Evolutionary conservation across 2,113 vertebrate species (phyloP).

Genomic region (Fregetta grallaria): DNA sequence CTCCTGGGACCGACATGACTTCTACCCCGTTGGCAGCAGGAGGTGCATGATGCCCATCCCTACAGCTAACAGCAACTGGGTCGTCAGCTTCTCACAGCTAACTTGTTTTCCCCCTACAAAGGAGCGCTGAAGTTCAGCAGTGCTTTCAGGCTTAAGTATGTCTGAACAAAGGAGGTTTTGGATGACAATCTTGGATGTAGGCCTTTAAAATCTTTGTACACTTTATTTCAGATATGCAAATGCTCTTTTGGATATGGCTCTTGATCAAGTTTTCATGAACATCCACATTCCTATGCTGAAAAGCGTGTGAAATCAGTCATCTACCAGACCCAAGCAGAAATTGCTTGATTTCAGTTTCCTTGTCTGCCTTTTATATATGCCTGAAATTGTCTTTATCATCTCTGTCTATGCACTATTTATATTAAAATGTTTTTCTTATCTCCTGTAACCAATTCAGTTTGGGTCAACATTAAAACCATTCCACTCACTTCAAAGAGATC

Average conservation of each 20-base stretch:
- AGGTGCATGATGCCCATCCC: background rate
- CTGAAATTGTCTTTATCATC: conserved; percentile 54
- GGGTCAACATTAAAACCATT: conserved; percentile 50
- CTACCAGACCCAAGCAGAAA: conserved; percentile 40
- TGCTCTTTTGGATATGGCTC: conserved; percentile 43
- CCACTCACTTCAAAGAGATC: conserved; percentile 41
- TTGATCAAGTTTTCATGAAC: conserved; percentile 63
- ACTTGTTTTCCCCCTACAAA: background rate
- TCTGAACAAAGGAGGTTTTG: conserved; percentile 23
- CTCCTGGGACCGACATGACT: background rate
- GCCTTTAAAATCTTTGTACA: conserved; percentile 55
- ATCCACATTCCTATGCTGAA: conserved; percentile 36
- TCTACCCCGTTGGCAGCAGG: background rate
- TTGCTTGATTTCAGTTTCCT: conserved; percentile 41
- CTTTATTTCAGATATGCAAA: conserved; percentile 59
- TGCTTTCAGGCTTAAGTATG: background rate
- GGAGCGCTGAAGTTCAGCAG: background rate
- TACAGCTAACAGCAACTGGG: background rate
- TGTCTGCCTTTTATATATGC: conserved; percentile 32
- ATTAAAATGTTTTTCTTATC: conserved; percentile 56
- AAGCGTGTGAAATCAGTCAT: conserved; percentile 58
- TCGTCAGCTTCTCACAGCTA: background rate
- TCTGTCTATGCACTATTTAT: conserved; percentile 40
- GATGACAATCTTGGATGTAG: conserved; percentile 34
- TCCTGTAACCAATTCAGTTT: conserved; percentile 39